Conservation (phyloP, 2,797 vertebrate genomes). For the Acestrorhynchus altus region DNA sequence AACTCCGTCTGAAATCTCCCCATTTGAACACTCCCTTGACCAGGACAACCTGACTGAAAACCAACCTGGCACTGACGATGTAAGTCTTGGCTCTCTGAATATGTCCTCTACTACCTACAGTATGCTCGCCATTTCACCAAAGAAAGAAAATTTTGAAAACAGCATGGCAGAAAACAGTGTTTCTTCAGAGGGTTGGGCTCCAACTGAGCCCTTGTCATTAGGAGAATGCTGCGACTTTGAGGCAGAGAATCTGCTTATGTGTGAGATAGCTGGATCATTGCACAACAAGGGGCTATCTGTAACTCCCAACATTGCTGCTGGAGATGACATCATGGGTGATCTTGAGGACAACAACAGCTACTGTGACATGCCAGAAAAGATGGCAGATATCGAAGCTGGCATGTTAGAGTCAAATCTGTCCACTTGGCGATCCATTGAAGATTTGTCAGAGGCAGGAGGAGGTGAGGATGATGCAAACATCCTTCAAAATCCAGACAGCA, state of each 20-base stretch:
- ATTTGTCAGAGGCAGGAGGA: conserved; percentile 80
- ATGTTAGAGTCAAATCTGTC: conserved; percentile 74
- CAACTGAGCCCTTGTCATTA: conserved; percentile 71
- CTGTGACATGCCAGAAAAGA: conserved; percentile 64
- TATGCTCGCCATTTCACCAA: conserved; percentile 81
- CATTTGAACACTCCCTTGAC: conserved; percentile 70
- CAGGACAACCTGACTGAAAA: conserved; percentile 83
- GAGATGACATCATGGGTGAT: conserved; percentile 66
- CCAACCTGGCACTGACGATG: conserved; percentile 73
- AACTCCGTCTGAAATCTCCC: conserved; percentile 69
- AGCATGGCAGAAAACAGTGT: conserved; percentile 63
- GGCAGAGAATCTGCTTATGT: conserved; percentile 76
- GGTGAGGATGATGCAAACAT: conserved; percentile 80
- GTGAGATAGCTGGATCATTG: conserved; percentile 66
- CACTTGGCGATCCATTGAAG: conserved; percentile 78
- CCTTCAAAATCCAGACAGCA: conserved; percentile 69
- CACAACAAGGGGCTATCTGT: conserved; percentile 65
- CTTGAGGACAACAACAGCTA: conserved; percentile 76
- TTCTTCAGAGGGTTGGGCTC: conserved; percentile 69
- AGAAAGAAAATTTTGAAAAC: conserved; percentile 83
- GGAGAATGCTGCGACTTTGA: conserved; percentile 74
- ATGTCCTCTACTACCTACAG: conserved; percentile 74
- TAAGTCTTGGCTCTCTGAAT: conserved; percentile 66
- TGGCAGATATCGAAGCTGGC: conserved; percentile 65
- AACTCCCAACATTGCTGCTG: conserved; percentile 63